These are phyloP conservation scores for Xenopus borealis DNA, from an alignment of 2,113 vertebrate species.

Conservation along the genomic window DNA sequence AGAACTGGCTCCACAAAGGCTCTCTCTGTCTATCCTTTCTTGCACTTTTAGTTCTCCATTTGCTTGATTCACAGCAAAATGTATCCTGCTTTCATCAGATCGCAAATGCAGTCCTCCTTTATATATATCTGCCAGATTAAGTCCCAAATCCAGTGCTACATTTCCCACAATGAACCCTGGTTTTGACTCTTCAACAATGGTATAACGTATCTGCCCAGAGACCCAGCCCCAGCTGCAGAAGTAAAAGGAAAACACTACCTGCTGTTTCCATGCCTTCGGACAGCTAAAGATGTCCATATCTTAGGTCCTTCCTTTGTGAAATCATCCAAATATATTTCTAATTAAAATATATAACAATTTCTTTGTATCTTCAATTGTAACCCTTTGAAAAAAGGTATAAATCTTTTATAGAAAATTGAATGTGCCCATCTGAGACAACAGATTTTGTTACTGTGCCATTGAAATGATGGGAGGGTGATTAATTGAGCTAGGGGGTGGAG, in stretches of 20 bases:
- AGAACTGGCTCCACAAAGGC: constrained; percentile 25
- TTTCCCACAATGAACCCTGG: constrained; percentile 73
- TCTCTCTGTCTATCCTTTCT: constrained; percentile 37
- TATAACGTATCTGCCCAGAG: constrained; percentile 72
- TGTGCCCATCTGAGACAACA: background rate
- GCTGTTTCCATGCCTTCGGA: constrained; percentile 71
- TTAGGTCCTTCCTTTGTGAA: constrained; percentile 44
- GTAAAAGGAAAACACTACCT: constrained; percentile 70
- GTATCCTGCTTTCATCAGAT: constrained; percentile 40
- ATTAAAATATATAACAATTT: background rate
- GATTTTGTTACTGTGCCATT: constrained; percentile 39
- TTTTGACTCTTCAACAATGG: constrained; percentile 72
- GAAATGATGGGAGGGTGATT: constrained; percentile 33
- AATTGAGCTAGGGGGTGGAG: constrained; percentile 36
- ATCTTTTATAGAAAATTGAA: background rate
- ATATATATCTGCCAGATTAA: constrained; percentile 51
- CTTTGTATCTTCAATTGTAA: background rate
- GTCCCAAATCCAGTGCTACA: constrained; percentile 71
- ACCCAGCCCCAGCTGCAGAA: constrained; percentile 71
- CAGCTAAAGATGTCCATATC: constrained; percentile 63
- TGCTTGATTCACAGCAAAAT: constrained; percentile 21
- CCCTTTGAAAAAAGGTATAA: background rate
- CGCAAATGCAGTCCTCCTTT: constrained; percentile 58
- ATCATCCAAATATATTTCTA: background rate
- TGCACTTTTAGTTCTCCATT: constrained; percentile 24